Evolutionary conservation across 2,797 vertebrate species (phyloP), one percentile per base, ranked within the genome.

Genomic region (Acomys russatus): DNA sequence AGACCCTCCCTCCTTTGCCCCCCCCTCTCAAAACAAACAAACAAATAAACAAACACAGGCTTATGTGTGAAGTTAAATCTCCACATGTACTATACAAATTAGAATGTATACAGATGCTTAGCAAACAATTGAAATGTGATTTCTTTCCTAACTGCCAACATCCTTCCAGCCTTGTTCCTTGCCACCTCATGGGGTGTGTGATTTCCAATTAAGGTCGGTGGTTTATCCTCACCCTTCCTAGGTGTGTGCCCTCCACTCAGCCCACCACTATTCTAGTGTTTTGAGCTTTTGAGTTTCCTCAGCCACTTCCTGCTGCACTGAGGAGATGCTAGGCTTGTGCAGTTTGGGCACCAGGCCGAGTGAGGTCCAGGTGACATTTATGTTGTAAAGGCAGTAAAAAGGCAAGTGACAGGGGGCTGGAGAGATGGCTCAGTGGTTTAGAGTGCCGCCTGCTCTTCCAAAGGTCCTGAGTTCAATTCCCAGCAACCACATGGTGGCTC

Each of bases 171-270:
- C 44, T 22, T 20, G 0, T 1, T 54, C 10, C 1, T 15, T 11
- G 7, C 18, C 20, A 12, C 1, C 7, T 6, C 0, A 1, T 0
- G 2, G 30, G 8, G 80, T 73, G 22, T 9, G 1, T 17, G 54
- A 73, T 49, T 92, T 66, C 30, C 18, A 28, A 10, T 28, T 30
- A 77, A 78, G 22, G 14, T 25, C 14, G 1, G 8, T 33, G 20
- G 1, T 11, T 33, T 66, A 44, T 17, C 71, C 25, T 54, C 84
- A 59, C 14, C 28, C 63, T 14, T 59, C 68, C 12, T 14, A 1
- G 0, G 3, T 5, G 68, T 10, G 7, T 33, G 56, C 4, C 3
- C 33, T 44, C 10, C 18, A 1, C 44, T 22, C 56, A 76, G 51
- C 28, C 77, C 87, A n/a, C 28, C 59, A 12, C 44, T 17, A 49